Percentiles rank a stretch among this genome's conserved stretches.
phyloP scores from a whole-genome alignment of 1,140 invertebrate species.

The Drosophila varians region DNA sequence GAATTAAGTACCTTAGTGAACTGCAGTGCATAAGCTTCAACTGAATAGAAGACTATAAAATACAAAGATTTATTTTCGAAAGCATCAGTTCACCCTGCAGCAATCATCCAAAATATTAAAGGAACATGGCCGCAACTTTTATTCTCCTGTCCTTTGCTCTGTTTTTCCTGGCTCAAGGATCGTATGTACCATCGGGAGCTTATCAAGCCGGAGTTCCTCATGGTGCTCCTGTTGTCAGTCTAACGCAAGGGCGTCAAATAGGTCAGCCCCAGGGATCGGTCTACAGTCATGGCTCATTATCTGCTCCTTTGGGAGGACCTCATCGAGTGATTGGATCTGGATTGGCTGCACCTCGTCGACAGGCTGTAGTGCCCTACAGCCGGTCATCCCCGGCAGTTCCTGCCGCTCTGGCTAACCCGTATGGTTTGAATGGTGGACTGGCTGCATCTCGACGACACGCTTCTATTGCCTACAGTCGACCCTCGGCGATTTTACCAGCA shows the following conservation, averaged over 20 bases:
- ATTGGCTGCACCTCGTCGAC: not conserved
- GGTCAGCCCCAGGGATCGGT: not conserved
- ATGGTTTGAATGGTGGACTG: not conserved
- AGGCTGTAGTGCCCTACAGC: not conserved
- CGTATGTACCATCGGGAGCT: not conserved
- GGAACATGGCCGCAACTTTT: not conserved
- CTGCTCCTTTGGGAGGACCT: not conserved
- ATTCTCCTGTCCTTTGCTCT: not conserved
- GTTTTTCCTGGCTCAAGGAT: not conserved
- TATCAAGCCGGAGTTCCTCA: not conserved
- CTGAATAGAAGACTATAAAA: not conserved
- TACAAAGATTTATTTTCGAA: not conserved
- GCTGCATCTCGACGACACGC: not conserved
- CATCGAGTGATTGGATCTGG: slow-evolving; percentile 3
- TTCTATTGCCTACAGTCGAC: not conserved
- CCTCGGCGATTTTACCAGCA: not conserved
- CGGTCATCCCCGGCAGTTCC: not conserved
- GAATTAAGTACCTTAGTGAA: not conserved
- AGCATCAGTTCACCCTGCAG: not conserved
- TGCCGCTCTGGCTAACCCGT: not conserved
- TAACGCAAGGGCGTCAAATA: not conserved
- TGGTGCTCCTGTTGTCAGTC: slow-evolving; percentile 1
- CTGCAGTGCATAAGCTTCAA: not conserved
- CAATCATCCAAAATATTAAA: not conserved
- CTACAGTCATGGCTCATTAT: slow-evolving; percentile 1